Conservation (phyloP, 2,113 vertebrate species). For the Capreolus pygargus region DNA sequence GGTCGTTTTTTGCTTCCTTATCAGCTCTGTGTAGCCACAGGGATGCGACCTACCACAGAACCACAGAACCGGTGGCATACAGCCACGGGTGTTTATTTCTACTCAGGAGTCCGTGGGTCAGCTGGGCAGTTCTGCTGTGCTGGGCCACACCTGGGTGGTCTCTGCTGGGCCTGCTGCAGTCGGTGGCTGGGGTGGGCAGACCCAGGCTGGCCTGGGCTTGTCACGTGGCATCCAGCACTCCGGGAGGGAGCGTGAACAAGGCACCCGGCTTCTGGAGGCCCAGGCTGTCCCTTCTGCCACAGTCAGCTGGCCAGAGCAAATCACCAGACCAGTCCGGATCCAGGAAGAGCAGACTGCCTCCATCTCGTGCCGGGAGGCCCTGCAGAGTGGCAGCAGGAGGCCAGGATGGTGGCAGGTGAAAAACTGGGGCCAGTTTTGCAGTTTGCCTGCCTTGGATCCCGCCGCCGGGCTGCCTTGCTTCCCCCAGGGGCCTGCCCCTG, state of each 20-base stretch:
- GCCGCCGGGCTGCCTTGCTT: neutral
- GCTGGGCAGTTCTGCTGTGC: neutral
- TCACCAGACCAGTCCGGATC: neutral
- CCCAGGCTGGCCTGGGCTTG: neutral
- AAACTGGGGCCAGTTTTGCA: neutral
- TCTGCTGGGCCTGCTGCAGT: neutral
- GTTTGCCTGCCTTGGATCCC: neutral
- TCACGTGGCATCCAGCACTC: neutral
- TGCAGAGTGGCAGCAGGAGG: neutral
- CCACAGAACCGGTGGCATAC: neutral
- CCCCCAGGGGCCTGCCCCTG: neutral
- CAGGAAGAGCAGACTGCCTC: rapidly evolving
- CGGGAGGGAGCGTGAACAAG: neutral
- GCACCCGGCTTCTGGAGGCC: neutral
- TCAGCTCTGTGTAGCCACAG: neutral
- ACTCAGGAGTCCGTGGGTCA: neutral
- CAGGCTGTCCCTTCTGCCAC: neutral
- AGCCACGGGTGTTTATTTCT: neutral
- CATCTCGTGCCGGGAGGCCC: neutral
- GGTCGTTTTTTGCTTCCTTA: neutral
- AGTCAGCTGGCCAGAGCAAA: neutral
- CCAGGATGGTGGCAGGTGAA: neutral
- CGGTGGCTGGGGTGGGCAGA: neutral
- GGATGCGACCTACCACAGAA: neutral
- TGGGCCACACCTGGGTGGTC: neutral